A percentile compares a stretch with the other conserved stretches of the same genome.
Evolutionary conservation across 1,140 invertebrate genomes (phyloP).

Genomic region (Manduca sexta): DNA sequence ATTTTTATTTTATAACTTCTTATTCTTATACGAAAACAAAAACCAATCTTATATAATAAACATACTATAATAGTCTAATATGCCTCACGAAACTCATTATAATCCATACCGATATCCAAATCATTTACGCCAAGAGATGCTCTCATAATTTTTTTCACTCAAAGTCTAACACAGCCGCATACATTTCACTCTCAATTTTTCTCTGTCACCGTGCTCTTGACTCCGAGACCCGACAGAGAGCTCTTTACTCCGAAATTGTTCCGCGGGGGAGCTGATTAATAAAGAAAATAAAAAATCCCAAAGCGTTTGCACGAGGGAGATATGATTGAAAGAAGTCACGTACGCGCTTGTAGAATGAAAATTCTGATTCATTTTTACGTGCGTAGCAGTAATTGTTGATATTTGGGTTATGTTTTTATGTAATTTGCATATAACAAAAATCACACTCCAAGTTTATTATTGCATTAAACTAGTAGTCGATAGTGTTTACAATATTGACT

Average conservation of each 20-base stretch:
- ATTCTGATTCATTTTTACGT: constrained; percentile 6
- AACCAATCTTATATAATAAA: too few relatives aligned
- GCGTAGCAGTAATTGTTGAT: too few relatives aligned
- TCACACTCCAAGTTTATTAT: too few relatives aligned
- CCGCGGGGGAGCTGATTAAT: constrained; percentile 54
- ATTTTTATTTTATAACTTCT: too few relatives aligned
- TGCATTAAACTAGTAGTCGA: too few relatives aligned
- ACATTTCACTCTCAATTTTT: constrained; percentile 41
- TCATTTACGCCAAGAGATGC: constrained; percentile 16
- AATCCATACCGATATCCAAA: too few relatives aligned
- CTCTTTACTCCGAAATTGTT: constrained; percentile 42
- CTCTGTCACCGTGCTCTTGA: constrained; percentile 43
- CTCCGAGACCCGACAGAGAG: constrained; percentile 39
- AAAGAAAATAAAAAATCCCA: constrained; percentile 53
- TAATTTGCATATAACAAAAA: too few relatives aligned
- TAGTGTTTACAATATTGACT: too few relatives aligned
- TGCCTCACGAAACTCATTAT: too few relatives aligned
- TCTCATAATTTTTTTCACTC: constrained; percentile 29
- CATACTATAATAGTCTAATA: too few relatives aligned
- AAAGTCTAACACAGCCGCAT: constrained; percentile 5
- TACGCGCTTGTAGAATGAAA: constrained; percentile 13
- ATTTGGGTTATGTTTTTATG: too few relatives aligned
- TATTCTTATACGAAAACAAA: too few relatives aligned
- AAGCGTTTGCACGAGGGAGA: constrained; percentile 12
- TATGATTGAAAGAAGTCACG: constrained; percentile 50